Conservation (phyloP, 53 echinoderm and acorn worm genomes). For the Glandiceps talaboti region DNA sequence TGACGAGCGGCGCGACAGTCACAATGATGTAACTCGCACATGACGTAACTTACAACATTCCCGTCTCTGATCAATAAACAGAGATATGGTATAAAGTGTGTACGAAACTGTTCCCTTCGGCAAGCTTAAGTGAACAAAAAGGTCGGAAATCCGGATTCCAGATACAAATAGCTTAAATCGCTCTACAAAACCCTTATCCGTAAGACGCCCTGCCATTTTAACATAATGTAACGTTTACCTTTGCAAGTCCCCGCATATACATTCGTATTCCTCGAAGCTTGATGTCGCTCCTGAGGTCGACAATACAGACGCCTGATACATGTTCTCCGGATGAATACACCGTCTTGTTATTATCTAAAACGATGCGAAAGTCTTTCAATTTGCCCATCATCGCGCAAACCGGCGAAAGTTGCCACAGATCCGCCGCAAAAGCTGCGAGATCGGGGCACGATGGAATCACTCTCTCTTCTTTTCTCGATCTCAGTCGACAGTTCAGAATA, state of each 20-base stretch:
- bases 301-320: constrained; percentile 82
- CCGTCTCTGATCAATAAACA: too few relatives aligned
- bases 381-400: constrained; percentile 35
- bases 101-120: too few relatives aligned
- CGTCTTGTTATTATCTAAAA: constrained; percentile 86
- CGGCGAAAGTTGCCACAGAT: background rate
- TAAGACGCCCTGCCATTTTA: too few relatives aligned
- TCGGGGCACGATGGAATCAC: background rate
- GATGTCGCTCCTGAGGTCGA: constrained; percentile 87
- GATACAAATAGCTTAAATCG: too few relatives aligned
- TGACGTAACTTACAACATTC: too few relatives aligned
- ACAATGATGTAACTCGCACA: too few relatives aligned
- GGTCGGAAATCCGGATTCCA: too few relatives aligned
- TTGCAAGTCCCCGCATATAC: constrained; percentile 95
- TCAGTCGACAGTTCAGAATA: background rate
- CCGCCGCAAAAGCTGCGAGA: background rate
- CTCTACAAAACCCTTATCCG: too few relatives aligned
- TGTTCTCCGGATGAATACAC: constrained; percentile 87
- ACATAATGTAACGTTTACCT: too few relatives aligned
- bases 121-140: too few relatives aligned
- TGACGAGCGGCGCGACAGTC: too few relatives aligned
- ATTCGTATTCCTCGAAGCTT: constrained; percentile 94
- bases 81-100: too few relatives aligned
- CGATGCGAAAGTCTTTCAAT: constrained; percentile 88
- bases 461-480: background rate